Evolutionary conservation across 2,113 vertebrate species (phyloP).

Genomic region (Sinocyclocheilus grahami): DNA sequence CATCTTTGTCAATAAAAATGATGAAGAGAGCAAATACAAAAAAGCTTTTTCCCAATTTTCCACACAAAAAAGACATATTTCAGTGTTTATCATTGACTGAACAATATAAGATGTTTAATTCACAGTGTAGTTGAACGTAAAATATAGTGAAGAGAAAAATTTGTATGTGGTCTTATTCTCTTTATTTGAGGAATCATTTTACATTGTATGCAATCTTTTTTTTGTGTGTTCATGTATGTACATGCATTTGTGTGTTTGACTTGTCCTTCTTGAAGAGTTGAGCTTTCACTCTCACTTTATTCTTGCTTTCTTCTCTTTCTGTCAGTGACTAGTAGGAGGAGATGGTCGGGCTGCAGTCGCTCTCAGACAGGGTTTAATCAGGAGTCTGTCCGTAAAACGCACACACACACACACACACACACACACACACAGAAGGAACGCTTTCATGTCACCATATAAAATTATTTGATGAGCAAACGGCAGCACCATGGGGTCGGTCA

Average conservation of each 20-base stretch:
- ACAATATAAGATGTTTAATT: neutral
- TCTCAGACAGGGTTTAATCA: constrained; percentile 23
- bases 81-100: neutral
- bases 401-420: neutral
- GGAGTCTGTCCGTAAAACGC: neutral
- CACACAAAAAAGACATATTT: neutral
- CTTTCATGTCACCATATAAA: constrained; percentile 43
- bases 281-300: constrained; percentile 6
- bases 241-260: neutral
- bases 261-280: constrained; percentile 3
- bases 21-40: too few species aligned
- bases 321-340: neutral
- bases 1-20: neutral
- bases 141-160: neutral
- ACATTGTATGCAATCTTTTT: neutral
- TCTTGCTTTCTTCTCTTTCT: constrained; percentile 10
- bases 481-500: constrained; percentile 43
- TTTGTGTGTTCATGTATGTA: neutral
- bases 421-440: neutral
- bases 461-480: constrained; percentile 50
- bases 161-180: neutral
- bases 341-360: neutral
- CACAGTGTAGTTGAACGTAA: neutral
- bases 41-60: neutral
- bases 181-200: neutral